phyloP scores from a whole-genome alignment of 2,888 invertebrate genomes.

The Oscheius sp. region DNA sequence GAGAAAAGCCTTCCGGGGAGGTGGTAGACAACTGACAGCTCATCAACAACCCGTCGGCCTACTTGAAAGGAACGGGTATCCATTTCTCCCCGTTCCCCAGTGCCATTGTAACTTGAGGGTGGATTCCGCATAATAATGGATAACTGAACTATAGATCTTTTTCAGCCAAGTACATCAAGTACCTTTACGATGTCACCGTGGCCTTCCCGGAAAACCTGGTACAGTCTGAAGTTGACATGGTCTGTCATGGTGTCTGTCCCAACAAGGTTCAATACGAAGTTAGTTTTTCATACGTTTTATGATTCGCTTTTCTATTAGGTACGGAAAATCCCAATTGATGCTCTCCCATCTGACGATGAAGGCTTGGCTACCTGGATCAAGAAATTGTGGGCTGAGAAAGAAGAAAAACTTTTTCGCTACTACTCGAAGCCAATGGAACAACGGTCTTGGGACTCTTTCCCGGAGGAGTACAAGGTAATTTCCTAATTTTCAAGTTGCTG shows the following conservation, averaged over 20 bases:
- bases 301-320: conserved; percentile 41
- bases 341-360: conserved; percentile 71
- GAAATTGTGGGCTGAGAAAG: conserved; percentile 74
- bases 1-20: conserved; percentile 9
- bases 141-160: conserved; percentile 6
- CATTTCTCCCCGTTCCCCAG: conserved; percentile 20
- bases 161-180: conserved; percentile 80
- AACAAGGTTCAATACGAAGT: conserved; percentile 84
- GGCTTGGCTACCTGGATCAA: conserved; percentile 73
- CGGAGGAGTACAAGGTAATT: conserved; percentile 26
- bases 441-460: conserved; percentile 43
- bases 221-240: conserved; percentile 82
- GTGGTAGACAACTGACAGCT: conserved; percentile 27
- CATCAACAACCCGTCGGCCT: conserved; percentile 27
- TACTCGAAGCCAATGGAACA: conserved; percentile 45
- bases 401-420: conserved; percentile 69
- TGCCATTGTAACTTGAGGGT: conserved; percentile 35
- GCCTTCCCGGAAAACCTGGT: conserved; percentile 83
- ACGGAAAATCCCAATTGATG: conserved; percentile 57
- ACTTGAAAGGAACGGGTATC: conserved; percentile 32
- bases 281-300: conserved; percentile 9
- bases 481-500: background rate
- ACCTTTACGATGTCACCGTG: conserved; percentile 86
- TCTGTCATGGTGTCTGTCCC: conserved; percentile 81
- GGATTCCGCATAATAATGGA: conserved; percentile 16